Conservation (phyloP, 2,888 invertebrate species). For the Chesias legatella region DNA sequence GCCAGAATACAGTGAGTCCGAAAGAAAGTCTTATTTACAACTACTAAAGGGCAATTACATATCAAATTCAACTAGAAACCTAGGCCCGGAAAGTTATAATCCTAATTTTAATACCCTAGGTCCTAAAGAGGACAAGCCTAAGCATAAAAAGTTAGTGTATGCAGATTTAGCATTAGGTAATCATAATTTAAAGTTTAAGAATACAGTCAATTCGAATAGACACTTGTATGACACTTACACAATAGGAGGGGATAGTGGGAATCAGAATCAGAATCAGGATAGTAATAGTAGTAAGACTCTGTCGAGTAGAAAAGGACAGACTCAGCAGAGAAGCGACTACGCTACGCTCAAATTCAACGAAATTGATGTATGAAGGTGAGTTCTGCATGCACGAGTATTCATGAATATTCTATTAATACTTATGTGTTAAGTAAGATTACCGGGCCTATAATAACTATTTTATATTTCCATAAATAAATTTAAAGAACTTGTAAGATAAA, state of each 20-base stretch:
- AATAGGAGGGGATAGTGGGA: conserved; percentile 66
- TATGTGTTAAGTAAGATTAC: too few species aligned
- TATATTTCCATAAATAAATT: too few species aligned
- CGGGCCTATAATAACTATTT: too few species aligned
- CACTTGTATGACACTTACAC: conserved; percentile 77
- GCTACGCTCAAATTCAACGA: conserved; percentile 77
- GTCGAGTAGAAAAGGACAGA: conserved; percentile 52
- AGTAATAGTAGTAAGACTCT: conserved; percentile 59
- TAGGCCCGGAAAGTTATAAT: conserved; percentile 58
- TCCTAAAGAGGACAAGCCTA: conserved; percentile 67
- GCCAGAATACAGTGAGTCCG: conserved; percentile 66
- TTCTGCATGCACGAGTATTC: conserved; percentile 16
- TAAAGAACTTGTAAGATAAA: too few species aligned
- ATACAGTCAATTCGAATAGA: conserved; percentile 79
- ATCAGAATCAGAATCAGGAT: conserved; percentile 61
- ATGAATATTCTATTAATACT: conserved; percentile 1
- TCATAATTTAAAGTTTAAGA: conserved; percentile 79
- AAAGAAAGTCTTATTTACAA: conserved; percentile 69
- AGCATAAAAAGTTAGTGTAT: conserved; percentile 76
- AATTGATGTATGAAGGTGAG: conserved; percentile 76
- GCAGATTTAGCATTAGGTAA: conserved; percentile 78
- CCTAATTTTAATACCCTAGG: conserved; percentile 61
- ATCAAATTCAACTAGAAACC: conserved; percentile 72
- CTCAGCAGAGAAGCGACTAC: conserved; percentile 67
- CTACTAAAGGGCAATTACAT: conserved; percentile 73